Evolutionary conservation across 2,797 vertebrate genomes (phyloP).

Genomic region (Pogoniulus pusillus): DNA sequence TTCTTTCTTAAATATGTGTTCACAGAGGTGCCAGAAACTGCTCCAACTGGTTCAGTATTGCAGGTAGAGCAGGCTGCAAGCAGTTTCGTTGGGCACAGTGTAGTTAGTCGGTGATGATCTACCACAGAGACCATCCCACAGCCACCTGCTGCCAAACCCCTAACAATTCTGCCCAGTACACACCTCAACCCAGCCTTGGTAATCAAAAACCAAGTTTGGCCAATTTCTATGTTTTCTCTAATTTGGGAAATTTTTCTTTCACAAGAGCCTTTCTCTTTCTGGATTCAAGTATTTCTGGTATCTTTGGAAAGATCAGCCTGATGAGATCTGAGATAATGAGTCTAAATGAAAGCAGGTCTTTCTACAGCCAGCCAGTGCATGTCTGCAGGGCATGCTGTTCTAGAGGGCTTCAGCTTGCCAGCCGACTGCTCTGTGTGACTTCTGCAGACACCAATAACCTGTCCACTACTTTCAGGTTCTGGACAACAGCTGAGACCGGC

Average conservation of each 20-base stretch:
- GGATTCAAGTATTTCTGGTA: neutral
- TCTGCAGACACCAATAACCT: neutral
- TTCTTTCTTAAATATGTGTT: neutral
- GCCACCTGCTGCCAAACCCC: neutral
- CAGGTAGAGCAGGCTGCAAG: neutral
- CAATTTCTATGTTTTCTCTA: neutral
- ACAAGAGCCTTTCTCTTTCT: neutral
- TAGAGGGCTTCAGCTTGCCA: neutral
- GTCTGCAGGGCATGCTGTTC: fast-evolving
- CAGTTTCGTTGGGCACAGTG: neutral
- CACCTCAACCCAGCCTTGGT: neutral
- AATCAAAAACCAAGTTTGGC: neutral
- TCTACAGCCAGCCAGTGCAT: neutral
- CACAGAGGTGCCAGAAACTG: neutral
- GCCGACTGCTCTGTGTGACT: neutral
- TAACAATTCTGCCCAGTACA: neutral
- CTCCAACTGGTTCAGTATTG: fast-evolving
- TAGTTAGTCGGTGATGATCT: neutral
- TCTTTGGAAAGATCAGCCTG: neutral
- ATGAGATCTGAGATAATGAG: neutral
- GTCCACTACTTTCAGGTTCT: slow-evolving; percentile 74
- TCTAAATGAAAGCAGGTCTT: neutral
- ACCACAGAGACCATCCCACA: neutral
- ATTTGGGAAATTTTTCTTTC: neutral
- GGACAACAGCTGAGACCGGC: slow-evolving; percentile 82